Base-by-base conservation (phyloP, 2,888 invertebrate species). In the Lymantria dispar region DNA sequence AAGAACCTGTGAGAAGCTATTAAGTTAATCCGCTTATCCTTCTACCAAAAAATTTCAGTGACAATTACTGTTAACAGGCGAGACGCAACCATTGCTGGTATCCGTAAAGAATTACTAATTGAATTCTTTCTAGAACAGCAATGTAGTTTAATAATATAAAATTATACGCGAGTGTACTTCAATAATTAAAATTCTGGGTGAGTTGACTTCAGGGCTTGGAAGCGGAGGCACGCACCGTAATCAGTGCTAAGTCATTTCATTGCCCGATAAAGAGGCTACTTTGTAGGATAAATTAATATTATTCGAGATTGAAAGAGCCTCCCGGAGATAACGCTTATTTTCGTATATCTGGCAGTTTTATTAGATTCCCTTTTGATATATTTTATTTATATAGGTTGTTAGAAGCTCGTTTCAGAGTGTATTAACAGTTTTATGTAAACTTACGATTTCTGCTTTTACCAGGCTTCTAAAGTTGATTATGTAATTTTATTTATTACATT, bases 1-100 rank as follows among this genome's bases (percentile, higher is more conserved):
- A 83, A 77, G 80, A 78, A 76, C 75, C 76, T 78, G 77, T 80
- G 62, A 78, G 76, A 72, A 78, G 76, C 85, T 79, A 87, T 87
- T 83, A 82, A 81, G 79, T 80, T 76, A 77, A 78, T 76, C 78
- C 71, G 61, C 76, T 76, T 76, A 65, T 30, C 48, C 47, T 10
- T 13, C 29, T 29, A 68, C 61, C 43, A 52, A 8, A 7, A 47
- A 56, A 58, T 15, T 37, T 0, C 0, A 7, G 0, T 9, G 0
- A 0, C 7, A 9, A 8, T 33, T 1, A 38, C 31, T 11, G 0
- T 1, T 0, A n/a, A 31, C 41, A 8, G 7, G 8, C n/a, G 7
- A 1, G 1, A 0, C 8, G 7, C 14, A 39, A 49, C 39, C 62
- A 65, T 57, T 49, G 47, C 50, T 31, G n/a, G 7, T 29, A 1